These are phyloP conservation scores for Andrena chrysosceles DNA, from an alignment of 2,888 invertebrate genomes.

Conservation along the genomic window DNA sequence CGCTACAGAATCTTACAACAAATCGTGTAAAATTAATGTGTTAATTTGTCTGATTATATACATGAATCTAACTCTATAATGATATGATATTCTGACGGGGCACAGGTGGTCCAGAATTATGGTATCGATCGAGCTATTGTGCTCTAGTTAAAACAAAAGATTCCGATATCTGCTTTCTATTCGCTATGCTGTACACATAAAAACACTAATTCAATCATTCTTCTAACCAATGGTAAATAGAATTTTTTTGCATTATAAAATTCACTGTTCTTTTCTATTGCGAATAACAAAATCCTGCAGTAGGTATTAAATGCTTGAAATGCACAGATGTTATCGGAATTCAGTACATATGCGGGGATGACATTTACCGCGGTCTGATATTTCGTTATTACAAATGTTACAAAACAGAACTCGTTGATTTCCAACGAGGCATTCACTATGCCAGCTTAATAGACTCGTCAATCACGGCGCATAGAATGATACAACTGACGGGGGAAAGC, in stretches of 20 bases:
- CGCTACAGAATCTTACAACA: not conserved
- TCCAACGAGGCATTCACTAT: slow-evolving; percentile 65
- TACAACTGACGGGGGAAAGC: slow-evolving; percentile 67
- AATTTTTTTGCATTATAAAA: too few species aligned
- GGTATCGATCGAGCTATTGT: too few species aligned
- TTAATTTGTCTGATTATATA: not conserved
- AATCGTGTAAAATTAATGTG: not conserved
- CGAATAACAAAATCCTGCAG: not conserved
- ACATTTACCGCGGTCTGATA: slow-evolving; percentile 59
- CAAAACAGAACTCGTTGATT: slow-evolving; percentile 68
- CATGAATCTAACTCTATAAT: not conserved
- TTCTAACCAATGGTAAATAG: too few species aligned
- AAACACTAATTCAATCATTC: too few species aligned
- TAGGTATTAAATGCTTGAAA: slow-evolving; percentile 9
- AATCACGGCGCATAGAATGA: slow-evolving; percentile 72
- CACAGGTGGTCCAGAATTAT: too few species aligned
- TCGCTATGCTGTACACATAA: too few species aligned
- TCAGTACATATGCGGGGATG: slow-evolving; percentile 21
- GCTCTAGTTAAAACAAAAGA: too few species aligned
- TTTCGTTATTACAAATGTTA: slow-evolving; percentile 68
- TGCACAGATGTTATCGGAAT: slow-evolving; percentile 10
- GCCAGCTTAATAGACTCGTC: slow-evolving; percentile 74
- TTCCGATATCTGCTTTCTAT: too few species aligned
- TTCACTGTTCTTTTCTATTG: too few species aligned
- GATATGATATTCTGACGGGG: too few species aligned